These are phyloP conservation scores for Cartodere bifasciata DNA, from an alignment of 2,888 invertebrate species.

Conservation along the genomic window DNA sequence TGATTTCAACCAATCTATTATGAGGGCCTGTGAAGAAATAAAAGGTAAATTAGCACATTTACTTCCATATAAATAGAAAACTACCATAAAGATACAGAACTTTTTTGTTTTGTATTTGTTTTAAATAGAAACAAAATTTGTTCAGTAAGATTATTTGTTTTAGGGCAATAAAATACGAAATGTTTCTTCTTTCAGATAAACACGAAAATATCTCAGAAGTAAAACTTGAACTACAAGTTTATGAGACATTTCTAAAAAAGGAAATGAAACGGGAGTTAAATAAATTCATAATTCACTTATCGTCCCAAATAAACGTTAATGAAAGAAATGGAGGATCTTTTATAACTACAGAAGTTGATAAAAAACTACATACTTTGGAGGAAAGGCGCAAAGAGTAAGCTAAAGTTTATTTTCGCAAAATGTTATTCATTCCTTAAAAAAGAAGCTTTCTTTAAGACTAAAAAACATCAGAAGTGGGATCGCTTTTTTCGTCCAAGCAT, in stretches of 20 bases:
- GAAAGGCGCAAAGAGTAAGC: slow-evolving; percentile 43
- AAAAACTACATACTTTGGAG: slow-evolving; percentile 50
- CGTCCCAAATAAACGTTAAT: slow-evolving; percentile 44
- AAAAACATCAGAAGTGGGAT: too few relatives aligned
- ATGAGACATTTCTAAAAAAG: slow-evolving; percentile 21
- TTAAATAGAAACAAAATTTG: too few relatives aligned
- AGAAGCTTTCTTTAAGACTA: too few relatives aligned
- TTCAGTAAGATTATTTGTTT: neutral
- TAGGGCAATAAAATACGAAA: neutral
- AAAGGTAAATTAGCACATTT: slow-evolving; percentile 14
- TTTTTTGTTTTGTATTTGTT: too few relatives aligned
- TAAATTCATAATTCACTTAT: slow-evolving; percentile 47
- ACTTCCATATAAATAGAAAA: neutral
- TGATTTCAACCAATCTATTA: slow-evolving; percentile 14
- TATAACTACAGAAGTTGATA: slow-evolving; percentile 45
- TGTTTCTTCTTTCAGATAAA: neutral
- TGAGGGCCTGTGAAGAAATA: slow-evolving; percentile 14
- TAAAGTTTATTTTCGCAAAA: too few relatives aligned
- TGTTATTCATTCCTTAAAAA: too few relatives aligned
- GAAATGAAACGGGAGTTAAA: slow-evolving; percentile 30
- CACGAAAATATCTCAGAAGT: neutral
- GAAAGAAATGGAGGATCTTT: slow-evolving; percentile 45
- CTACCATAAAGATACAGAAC: too few relatives aligned
- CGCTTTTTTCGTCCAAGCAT: too few relatives aligned
- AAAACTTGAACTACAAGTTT: too few relatives aligned